Conservation (phyloP, 2,888 invertebrate genomes). For the Habrosyne pyritoides region DNA sequence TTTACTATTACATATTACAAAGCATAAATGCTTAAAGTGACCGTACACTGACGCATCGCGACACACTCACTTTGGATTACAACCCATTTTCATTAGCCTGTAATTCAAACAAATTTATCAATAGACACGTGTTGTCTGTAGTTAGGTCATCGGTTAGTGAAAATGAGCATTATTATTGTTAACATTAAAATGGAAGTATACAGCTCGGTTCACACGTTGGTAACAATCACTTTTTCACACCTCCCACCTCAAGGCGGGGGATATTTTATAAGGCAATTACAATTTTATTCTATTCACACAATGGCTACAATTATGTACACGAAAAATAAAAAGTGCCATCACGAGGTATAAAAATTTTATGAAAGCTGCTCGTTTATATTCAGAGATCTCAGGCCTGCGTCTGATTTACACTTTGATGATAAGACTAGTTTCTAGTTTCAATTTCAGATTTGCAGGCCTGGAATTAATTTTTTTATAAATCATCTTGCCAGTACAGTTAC, state of each 20-base stretch:
- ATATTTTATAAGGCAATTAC: slow-evolving; percentile 64
- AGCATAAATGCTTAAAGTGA: too few species aligned
- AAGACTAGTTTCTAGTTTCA: neutral
- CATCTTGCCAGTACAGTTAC: neutral
- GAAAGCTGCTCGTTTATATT: slow-evolving; percentile 39
- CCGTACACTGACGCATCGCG: too few species aligned
- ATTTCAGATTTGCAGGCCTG: neutral
- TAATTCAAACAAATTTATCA: too few species aligned
- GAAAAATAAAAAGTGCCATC: slow-evolving; percentile 36
- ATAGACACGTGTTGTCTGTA: too few species aligned
- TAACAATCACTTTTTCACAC: slow-evolving; percentile 39
- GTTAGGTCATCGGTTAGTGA: too few species aligned
- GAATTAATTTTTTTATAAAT: neutral
- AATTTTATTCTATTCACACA: slow-evolving; percentile 45
- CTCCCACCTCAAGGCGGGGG: slow-evolving; percentile 27
- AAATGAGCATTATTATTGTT: too few species aligned
- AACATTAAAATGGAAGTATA: slow-evolving; percentile 10
- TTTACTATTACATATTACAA: too few species aligned
- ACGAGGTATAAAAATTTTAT: slow-evolving; percentile 36
- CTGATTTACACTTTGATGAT: neutral
- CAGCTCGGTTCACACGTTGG: slow-evolving; percentile 42
- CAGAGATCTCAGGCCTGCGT: slow-evolving; percentile 2
- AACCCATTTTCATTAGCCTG: too few species aligned
- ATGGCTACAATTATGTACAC: slow-evolving; percentile 36
- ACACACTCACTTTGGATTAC: too few species aligned